phyloP scores from a whole-genome alignment of 2,113 vertebrate species.

The Motacilla alba region DNA sequence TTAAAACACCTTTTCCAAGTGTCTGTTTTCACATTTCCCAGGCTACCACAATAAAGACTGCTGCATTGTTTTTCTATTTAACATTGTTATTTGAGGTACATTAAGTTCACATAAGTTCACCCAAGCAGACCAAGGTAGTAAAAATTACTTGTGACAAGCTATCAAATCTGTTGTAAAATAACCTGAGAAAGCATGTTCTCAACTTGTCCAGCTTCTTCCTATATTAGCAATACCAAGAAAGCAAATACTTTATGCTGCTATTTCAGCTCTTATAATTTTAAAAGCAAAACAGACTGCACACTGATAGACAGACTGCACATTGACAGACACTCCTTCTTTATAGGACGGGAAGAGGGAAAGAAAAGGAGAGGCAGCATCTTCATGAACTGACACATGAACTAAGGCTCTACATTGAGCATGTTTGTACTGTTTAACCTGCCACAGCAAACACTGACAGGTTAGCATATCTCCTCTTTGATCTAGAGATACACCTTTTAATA shows the following conservation, averaged over 20 bases:
- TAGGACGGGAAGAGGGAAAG: not conserved
- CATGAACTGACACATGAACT: not conserved
- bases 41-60: not conserved
- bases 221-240: not conserved
- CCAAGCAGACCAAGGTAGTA: not conserved
- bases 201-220: not conserved
- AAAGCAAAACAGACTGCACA: not conserved
- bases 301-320: not conserved
- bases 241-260: not conserved
- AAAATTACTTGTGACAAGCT: not conserved
- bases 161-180: not conserved
- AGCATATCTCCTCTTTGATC: not conserved
- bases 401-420: not conserved
- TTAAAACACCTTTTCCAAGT: not conserved
- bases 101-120: not conserved
- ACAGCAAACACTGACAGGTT: not conserved
- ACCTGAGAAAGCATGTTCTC: not conserved
- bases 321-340: not conserved
- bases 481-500: not conserved
- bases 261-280: not conserved
- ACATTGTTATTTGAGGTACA: not conserved
- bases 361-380: not conserved
- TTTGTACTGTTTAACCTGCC: not conserved
- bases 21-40: not conserved
- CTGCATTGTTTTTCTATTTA: not conserved